These are phyloP conservation scores for Gari tellinella DNA, from an alignment of 2,888 invertebrate genomes.

Conservation along the genomic window DNA sequence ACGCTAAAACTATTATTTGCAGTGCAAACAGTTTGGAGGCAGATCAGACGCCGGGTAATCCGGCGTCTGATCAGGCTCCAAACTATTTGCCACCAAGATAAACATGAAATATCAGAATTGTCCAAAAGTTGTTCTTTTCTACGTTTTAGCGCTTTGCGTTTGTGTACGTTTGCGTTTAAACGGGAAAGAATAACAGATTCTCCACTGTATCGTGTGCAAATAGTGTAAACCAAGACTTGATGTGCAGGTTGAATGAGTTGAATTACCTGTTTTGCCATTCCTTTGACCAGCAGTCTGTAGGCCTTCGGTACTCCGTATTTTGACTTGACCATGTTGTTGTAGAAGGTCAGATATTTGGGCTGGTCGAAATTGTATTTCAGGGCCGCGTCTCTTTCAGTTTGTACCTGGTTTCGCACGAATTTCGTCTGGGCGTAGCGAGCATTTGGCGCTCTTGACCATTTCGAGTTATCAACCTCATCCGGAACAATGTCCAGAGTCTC, in stretches of 20 bases:
- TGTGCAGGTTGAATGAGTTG: not conserved
- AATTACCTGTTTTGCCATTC: slow-evolving; percentile 70
- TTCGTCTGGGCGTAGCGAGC: slow-evolving; percentile 58
- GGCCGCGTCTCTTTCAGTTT: slow-evolving; percentile 70
- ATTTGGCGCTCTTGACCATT: slow-evolving; percentile 40
- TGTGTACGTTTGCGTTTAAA: no score
- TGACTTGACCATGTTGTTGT: slow-evolving; percentile 65
- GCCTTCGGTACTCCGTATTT: slow-evolving; percentile 65
- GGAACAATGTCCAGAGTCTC: slow-evolving; percentile 74
- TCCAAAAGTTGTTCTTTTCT: no score
- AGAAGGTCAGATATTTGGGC: slow-evolving; percentile 77
- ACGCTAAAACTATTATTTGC: no score
- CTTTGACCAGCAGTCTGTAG: slow-evolving; percentile 68
- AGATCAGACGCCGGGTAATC: no score
- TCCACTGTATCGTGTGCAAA: no score
- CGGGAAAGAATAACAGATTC: no score
- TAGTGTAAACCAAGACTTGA: no score
- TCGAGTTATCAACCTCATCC: slow-evolving; percentile 51
- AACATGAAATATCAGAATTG: no score
- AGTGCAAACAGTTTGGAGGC: no score
- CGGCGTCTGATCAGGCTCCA: no score
- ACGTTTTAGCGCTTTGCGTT: no score
- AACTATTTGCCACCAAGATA: no score
- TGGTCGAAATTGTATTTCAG: slow-evolving; percentile 73
- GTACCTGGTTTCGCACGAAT: slow-evolving; percentile 54